A percentile compares a stretch with the other conserved stretches of the same genome.
Conservation (phyloP, 2,888 invertebrate species). For the Heteropelma amictum region DNA sequence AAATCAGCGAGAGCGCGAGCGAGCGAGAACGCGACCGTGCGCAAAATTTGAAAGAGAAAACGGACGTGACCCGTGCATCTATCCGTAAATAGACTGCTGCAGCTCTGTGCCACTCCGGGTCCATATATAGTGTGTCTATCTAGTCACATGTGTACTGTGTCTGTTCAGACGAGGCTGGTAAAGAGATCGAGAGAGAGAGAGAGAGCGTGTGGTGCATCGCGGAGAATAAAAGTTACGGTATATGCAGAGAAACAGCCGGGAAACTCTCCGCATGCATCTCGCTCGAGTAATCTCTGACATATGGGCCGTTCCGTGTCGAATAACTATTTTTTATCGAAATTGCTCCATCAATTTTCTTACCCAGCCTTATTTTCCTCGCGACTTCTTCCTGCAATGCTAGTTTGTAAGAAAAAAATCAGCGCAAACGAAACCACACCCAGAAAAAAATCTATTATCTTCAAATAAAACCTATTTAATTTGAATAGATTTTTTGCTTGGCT, state of each 20-base stretch:
- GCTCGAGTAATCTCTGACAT: conserved; percentile 18
- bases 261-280: conserved; percentile 25
- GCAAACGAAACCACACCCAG: too few species aligned
- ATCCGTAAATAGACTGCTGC: conserved; percentile 55
- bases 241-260: conserved; percentile 38
- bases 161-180: neutral
- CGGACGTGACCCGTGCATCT: conserved; percentile 60
- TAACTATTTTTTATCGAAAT: conserved; percentile 43
- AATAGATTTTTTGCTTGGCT: too few species aligned
- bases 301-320: conserved; percentile 49
- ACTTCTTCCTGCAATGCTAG: neutral
- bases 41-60: conserved; percentile 60
- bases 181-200: conserved; percentile 8
- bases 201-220: conserved; percentile 45
- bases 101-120: conserved; percentile 31
- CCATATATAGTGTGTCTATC: conserved; percentile 27
- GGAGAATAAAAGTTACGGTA: conserved; percentile 50
- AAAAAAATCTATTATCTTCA: too few species aligned
- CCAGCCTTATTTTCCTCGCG: neutral
- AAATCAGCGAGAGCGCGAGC: conserved; percentile 34
- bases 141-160: conserved; percentile 23
- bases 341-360: too few species aligned
- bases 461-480: too few species aligned
- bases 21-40: conserved; percentile 57
- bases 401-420: too few species aligned